Conservation (phyloP, 2,888 invertebrate genomes). For the Tiliacea citrago region DNA sequence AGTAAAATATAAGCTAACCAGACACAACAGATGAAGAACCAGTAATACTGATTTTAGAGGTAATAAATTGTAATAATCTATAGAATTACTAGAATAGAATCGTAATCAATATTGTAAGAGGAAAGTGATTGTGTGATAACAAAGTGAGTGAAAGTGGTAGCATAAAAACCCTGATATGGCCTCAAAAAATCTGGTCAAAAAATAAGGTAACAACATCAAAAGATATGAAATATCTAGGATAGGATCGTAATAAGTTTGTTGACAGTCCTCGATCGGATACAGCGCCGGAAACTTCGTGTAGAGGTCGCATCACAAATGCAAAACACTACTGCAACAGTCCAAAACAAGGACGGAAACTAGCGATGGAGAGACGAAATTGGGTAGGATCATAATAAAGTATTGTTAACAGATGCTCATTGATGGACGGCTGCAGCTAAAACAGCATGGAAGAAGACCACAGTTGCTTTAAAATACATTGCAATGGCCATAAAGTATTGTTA, state of each 20-base stretch:
- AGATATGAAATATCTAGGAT: conserved; percentile 17
- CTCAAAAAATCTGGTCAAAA: neutral
- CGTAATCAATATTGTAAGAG: conserved; percentile 43
- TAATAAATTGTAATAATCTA: conserved; percentile 7
- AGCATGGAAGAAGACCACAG: conserved; percentile 1
- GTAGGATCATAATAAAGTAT: conserved; percentile 31
- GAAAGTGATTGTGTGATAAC: conserved; percentile 6
- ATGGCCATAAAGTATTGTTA: conserved; percentile 34
- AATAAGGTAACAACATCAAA: conserved; percentile 33
- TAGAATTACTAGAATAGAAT: conserved; percentile 18
- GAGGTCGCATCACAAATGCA: no score
- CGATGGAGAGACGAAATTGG: neutral
- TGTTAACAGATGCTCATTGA: conserved; percentile 41
- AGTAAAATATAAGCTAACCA: neutral
- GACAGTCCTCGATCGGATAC: conserved; percentile 15
- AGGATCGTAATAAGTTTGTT: conserved; percentile 38
- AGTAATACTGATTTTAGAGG: conserved; percentile 12
- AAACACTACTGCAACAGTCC: conserved; percentile 5
- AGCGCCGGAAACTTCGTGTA: neutral
- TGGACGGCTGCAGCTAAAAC: neutral
- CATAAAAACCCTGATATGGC: neutral
- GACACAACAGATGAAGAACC: neutral
- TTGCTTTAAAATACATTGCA: neutral
- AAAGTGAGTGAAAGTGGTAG: conserved; percentile 1
- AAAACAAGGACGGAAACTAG: neutral